Percentiles rank a stretch among this genome's conserved stretches.
Conservation (phyloP, 2,797 vertebrate genomes). For the Pygocentrus nattereri region DNA sequence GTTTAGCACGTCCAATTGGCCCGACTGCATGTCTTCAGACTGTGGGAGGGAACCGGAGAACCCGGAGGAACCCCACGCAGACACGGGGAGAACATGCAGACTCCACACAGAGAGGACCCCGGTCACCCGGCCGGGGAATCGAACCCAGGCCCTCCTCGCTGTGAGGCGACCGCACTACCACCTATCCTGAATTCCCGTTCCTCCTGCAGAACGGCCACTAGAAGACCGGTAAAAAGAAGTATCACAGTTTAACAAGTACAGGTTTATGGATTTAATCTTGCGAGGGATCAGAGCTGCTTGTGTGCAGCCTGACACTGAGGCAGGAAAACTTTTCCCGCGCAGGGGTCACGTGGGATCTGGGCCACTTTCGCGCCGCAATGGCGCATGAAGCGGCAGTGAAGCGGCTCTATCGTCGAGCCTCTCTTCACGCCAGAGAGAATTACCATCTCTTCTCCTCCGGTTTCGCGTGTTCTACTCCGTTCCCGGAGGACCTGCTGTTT, state of each 20-base stretch:
- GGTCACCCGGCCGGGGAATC: too few species aligned
- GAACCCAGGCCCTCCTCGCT: too few species aligned
- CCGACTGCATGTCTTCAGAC: too few species aligned
- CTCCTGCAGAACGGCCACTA: too few species aligned
- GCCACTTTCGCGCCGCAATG: conserved; percentile 81
- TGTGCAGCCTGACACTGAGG: not conserved
- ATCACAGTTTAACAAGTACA: not conserved
- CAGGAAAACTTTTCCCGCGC: conserved; percentile 33
- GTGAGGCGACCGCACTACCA: too few species aligned
- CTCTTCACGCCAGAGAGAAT: conserved; percentile 68
- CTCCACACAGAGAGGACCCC: too few species aligned
- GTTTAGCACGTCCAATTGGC: too few species aligned
- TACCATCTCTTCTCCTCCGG: conserved; percentile 65
- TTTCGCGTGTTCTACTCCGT: conserved; percentile 61
- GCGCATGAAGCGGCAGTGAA: conserved; percentile 70
- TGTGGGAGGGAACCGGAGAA: too few species aligned
- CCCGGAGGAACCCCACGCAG: too few species aligned
- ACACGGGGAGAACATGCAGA: too few species aligned
- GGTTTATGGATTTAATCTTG: not conserved
- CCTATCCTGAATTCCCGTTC: too few species aligned
- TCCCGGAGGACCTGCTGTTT: conserved; percentile 74
- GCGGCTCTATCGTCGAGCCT: conserved; percentile 76
- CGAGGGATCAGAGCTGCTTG: not conserved
- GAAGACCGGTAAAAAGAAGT: too few species aligned
- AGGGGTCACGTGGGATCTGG: conserved; percentile 75